These are phyloP conservation scores for Mycteria americana DNA, from an alignment of 2,797 vertebrate genomes.

Conservation along the genomic window DNA sequence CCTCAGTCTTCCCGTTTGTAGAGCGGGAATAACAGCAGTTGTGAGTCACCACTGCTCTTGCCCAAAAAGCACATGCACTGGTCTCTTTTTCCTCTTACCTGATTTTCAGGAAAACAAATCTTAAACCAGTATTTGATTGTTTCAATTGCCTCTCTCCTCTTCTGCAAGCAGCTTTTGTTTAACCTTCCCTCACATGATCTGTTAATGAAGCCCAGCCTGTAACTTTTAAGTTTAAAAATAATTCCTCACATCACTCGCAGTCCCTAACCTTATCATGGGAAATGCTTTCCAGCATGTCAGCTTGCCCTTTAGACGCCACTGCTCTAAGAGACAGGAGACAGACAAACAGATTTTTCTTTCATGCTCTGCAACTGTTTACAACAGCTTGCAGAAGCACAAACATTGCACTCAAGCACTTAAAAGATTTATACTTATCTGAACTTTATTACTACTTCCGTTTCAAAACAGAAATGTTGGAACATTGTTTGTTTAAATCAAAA, in stretches of 20 bases:
- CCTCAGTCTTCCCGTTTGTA: neutral
- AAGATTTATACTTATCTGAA: neutral
- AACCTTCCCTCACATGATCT: constrained; percentile 48
- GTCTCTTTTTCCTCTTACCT: neutral
- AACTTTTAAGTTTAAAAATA: constrained; percentile 57
- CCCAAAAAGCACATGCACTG: neutral
- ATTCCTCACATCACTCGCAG: neutral
- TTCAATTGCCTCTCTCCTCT: neutral
- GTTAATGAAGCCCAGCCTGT: constrained; percentile 34
- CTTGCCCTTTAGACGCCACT: constrained; percentile 38
- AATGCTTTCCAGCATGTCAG: constrained; percentile 41
- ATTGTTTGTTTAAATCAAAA: neutral
- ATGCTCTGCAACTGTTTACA: neutral
- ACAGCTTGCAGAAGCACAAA: neutral
- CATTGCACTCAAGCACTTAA: neutral
- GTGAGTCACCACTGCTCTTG: neutral
- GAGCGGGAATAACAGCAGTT: neutral
- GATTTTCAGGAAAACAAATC: constrained; percentile 25
- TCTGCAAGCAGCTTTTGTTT: constrained; percentile 39
- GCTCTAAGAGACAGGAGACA: neutral
- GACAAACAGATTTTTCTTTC: constrained; percentile 6
- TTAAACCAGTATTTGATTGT: neutral
- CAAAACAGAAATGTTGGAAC: neutral
- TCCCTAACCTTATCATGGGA: constrained; percentile 21
- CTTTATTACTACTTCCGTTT: neutral